Evolutionary conservation across 2,797 vertebrate species (phyloP).

Genomic region (Spondyliosoma cantharus): DNA sequence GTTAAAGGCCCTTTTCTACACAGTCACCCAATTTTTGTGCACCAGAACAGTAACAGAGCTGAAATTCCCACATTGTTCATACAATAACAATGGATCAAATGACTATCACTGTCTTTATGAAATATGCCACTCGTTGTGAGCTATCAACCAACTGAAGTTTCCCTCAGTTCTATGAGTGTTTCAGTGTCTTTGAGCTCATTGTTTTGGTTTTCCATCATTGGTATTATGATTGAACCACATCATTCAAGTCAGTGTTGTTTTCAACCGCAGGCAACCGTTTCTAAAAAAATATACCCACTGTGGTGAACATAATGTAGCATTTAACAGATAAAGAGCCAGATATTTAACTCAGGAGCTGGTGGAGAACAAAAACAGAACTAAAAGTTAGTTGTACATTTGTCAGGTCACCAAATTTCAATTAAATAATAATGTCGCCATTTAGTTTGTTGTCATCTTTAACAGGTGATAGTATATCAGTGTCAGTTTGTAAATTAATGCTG

Average conservation of each 20-base stretch:
- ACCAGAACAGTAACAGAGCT: neutral
- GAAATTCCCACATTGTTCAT: neutral
- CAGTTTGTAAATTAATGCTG: neutral
- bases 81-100: neutral
- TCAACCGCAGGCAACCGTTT: neutral
- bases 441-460: too few species aligned
- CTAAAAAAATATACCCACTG: neutral
- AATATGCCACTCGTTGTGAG: neutral
- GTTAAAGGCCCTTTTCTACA: neutral
- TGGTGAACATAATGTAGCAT: neutral
- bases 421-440: neutral
- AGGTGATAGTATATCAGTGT: too few species aligned
- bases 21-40: neutral
- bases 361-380: neutral
- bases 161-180: too few species aligned
- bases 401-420: neutral
- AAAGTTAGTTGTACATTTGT: neutral
- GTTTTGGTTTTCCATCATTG: neutral
- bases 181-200: neutral
- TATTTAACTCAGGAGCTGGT: neutral
- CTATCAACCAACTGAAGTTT: neutral
- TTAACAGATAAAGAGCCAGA: neutral
- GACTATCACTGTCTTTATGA: neutral
- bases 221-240: neutral
- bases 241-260: neutral